Percentiles rank a stretch among this genome's conserved stretches.
These are phyloP conservation scores for Microvelia longipes DNA, from an alignment of 1,140 invertebrate species.

Conservation along the genomic window DNA sequence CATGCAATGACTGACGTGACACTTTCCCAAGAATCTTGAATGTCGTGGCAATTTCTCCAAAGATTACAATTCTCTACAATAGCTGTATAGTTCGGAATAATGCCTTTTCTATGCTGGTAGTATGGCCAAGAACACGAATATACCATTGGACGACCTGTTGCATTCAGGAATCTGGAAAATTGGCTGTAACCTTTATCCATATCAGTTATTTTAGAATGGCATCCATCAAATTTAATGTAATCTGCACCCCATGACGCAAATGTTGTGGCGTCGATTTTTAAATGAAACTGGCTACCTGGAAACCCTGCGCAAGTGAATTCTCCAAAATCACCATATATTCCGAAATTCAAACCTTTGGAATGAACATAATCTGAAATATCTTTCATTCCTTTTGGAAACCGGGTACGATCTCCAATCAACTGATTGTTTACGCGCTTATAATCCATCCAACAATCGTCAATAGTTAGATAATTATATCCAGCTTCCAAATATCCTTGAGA, in stretches of 20 bases:
- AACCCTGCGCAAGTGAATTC: conserved; percentile 88
- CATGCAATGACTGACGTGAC: conserved; percentile 55
- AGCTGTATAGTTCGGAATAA: conserved; percentile 44
- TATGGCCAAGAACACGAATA: conserved; percentile 83
- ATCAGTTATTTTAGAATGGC: conserved; percentile 50
- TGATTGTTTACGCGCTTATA: conserved; percentile 31
- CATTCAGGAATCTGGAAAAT: conserved; percentile 38
- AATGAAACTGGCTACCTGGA: conserved; percentile 74
- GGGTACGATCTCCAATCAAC: conserved; percentile 34
- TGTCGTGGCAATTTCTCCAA: conserved; percentile 77
- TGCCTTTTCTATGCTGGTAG: conserved; percentile 35
- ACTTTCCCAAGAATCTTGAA: conserved; percentile 61
- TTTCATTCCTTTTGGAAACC: conserved; percentile 45
- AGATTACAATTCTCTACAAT: conserved; percentile 61
- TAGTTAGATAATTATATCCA: conserved; percentile 41
- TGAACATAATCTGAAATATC: conserved; percentile 50
- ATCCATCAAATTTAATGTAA: conserved; percentile 91
- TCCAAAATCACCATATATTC: conserved; percentile 93
- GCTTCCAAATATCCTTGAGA: conserved; percentile 35
- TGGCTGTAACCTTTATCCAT: conserved; percentile 16
- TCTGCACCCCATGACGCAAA: conserved; percentile 96
- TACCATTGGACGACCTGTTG: conserved; percentile 63
- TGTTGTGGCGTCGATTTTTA: conserved; percentile 70
- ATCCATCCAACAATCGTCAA: conserved; percentile 45
- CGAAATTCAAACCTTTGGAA: conserved; percentile 81